A percentile compares a stretch with the other conserved stretches of the same genome.
Evolutionary conservation across 1,140 invertebrate genomes (phyloP).

Genomic region (Bombus terrestris): DNA sequence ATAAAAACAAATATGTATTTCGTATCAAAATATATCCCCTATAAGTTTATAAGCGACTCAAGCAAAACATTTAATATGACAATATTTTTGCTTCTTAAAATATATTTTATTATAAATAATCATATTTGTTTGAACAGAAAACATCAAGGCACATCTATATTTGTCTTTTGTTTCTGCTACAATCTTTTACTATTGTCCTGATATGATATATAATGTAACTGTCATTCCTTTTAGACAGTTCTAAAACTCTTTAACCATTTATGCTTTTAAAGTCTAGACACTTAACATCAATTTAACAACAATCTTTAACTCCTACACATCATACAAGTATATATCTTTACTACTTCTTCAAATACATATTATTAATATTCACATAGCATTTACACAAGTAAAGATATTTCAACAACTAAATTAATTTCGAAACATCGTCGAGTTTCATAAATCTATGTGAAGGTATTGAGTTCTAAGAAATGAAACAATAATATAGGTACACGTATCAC

Average conservation of each 20-base stretch:
- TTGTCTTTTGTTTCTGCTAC: conserved; percentile 56
- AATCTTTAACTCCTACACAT: conserved; percentile 34
- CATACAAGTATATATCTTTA: conserved; percentile 30
- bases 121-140: conserved; percentile 65
- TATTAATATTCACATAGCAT: conserved; percentile 29
- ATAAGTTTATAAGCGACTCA: conserved; percentile 30
- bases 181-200: conserved; percentile 56
- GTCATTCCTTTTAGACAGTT: conserved; percentile 30
- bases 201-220: conserved; percentile 45
- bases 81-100: conserved; percentile 34
- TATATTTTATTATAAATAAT: conserved; percentile 63
- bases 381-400: conserved; percentile 40
- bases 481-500: conserved; percentile 19
- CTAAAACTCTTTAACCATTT: conserved; percentile 31
- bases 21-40: conserved; percentile 44
- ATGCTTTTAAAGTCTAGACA: conserved; percentile 56
- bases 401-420: conserved; percentile 33
- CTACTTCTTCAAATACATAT: conserved; percentile 33
- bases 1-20: conserved; percentile 24
- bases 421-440: background rate
- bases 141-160: conserved; percentile 73
- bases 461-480: conserved; percentile 22
- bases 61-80: conserved; percentile 40
- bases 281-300: conserved; percentile 56
- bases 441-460: conserved; percentile 6